Percentiles rank a stretch among this genome's conserved stretches.
Conservation (phyloP, 2,888 invertebrate genomes). For the Holacanthella duospinosa region DNA sequence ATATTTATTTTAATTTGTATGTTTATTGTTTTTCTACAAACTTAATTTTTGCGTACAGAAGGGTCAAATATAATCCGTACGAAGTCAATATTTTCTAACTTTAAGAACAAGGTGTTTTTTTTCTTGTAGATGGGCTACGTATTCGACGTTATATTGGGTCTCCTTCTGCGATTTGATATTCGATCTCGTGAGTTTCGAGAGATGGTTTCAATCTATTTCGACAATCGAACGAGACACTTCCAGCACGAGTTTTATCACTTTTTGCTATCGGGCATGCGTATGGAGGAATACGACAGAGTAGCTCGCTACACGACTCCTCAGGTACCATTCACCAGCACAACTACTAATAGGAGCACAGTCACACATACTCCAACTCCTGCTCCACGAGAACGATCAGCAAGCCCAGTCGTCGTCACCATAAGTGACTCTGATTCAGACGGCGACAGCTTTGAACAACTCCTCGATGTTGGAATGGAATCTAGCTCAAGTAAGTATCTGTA, state of each 20-base stretch:
- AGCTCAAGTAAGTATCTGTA: background rate
- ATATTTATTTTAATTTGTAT: too few species aligned
- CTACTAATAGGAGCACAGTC: background rate
- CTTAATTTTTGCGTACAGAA: too few species aligned
- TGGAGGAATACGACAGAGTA: conserved; percentile 30
- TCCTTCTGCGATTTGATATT: conserved; percentile 49
- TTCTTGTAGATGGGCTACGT: conserved; percentile 56
- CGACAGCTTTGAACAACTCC: background rate
- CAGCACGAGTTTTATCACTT: conserved; percentile 78
- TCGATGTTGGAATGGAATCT: conserved; percentile 3
- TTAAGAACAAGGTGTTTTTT: conserved; percentile 10
- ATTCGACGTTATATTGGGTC: conserved; percentile 56
- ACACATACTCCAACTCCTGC: background rate
- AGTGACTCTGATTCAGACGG: conserved; percentile 10
- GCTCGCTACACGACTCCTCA: conserved; percentile 16
- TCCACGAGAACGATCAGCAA: background rate
- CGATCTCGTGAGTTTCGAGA: conserved; percentile 54
- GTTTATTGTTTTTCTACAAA: too few species aligned
- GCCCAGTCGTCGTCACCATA: conserved; percentile 11
- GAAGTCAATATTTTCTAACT: too few species aligned
- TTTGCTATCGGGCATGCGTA: conserved; percentile 53
- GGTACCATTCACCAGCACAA: background rate
- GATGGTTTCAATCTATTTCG: conserved; percentile 57
- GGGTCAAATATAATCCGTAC: too few species aligned
- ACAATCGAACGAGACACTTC: conserved; percentile 68